phyloP scores from a whole-genome alignment of 2,113 vertebrate species.

The Myodes glareolus region DNA sequence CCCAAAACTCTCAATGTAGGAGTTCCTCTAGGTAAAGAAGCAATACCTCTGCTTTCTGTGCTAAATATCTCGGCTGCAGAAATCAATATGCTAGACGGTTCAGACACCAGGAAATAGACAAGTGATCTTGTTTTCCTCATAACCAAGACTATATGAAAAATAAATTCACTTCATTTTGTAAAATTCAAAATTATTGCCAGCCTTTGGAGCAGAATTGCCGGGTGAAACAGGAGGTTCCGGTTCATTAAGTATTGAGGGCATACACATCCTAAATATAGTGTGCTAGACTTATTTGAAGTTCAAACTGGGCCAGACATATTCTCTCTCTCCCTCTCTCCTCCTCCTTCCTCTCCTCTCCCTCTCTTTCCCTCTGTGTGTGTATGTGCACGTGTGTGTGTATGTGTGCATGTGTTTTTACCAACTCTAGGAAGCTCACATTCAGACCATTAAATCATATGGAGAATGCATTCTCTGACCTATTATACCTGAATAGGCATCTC shows the following conservation, averaged over 20 bases:
- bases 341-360: background rate
- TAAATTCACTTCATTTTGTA: background rate
- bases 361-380: background rate
- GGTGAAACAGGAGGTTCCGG: background rate
- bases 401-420: background rate
- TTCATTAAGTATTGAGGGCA: background rate
- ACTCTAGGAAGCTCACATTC: background rate
- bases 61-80: background rate
- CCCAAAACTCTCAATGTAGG: background rate
- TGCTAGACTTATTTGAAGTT: constrained; percentile 39
- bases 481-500: background rate
- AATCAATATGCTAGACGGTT: background rate
- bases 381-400: background rate
- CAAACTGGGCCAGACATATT: background rate
- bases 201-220: background rate
- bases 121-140: background rate
- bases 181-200: background rate
- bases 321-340: background rate
- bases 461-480: background rate
- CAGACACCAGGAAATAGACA: background rate
- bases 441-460: background rate
- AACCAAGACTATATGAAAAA: background rate
- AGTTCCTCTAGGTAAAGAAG: background rate
- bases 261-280: background rate
- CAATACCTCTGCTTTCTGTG: background rate